A percentile compares a stretch with the other conserved stretches of the same genome.
phyloP scores from a whole-genome alignment of 2,113 vertebrate genomes.

The Sander lucioperca region DNA sequence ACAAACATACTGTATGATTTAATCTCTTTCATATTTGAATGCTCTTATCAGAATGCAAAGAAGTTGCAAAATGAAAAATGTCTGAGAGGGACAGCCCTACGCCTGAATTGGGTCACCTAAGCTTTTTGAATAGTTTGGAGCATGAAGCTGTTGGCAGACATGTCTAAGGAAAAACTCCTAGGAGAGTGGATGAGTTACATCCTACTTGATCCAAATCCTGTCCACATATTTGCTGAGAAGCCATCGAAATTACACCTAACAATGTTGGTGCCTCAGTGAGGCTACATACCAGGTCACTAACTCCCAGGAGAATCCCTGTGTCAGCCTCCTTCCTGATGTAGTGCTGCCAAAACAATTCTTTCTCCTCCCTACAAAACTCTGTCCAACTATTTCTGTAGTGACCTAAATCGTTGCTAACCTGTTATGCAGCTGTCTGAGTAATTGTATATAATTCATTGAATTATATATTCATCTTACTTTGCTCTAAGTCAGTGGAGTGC shows the following conservation, averaged over 20 bases:
- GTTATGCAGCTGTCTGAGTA: conserved; percentile 13
- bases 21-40: conserved; percentile 32
- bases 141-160: not conserved
- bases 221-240: not conserved
- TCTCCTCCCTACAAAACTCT: conserved; percentile 20
- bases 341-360: conserved; percentile 29
- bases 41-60: not conserved
- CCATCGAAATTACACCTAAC: not conserved
- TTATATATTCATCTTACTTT: not conserved
- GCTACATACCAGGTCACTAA: conserved; percentile 61
- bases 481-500: not conserved
- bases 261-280: not conserved
- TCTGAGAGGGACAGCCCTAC: not conserved
- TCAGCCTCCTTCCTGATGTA: conserved; percentile 11
- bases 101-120: not conserved
- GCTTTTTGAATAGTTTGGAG: not conserved
- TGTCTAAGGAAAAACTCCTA: not conserved
- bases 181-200: not conserved
- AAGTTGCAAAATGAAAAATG: not conserved
- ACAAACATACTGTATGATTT: not conserved
- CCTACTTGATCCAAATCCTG: not conserved
- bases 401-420: not conserved
- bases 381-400: conserved; percentile 5
- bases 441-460: not conserved
- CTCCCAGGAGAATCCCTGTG: conserved; percentile 18